phyloP scores from a whole-genome alignment of 2,888 invertebrate species.

The Liodrosophila aerea region DNA sequence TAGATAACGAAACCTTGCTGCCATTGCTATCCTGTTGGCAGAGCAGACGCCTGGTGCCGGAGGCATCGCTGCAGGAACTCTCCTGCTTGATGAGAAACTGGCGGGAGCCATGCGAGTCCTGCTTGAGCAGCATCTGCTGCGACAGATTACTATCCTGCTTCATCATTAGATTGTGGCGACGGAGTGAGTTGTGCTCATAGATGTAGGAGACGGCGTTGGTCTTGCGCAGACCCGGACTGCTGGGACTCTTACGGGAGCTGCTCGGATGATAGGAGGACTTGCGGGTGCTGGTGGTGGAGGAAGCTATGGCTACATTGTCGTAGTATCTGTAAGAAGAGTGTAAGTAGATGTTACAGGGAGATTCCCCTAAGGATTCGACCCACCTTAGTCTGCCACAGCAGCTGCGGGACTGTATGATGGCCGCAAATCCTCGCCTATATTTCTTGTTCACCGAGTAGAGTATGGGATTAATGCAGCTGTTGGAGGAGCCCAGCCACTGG shows the following conservation, averaged over 20 bases:
- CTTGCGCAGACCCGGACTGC: constrained; percentile 84
- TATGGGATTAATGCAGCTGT: constrained; percentile 97
- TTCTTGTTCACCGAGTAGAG: constrained; percentile 97
- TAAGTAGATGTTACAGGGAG: background rate
- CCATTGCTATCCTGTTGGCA: constrained; percentile 82
- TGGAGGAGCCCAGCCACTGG: constrained; percentile 96
- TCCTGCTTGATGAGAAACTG: constrained; percentile 82
- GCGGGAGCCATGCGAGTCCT: constrained; percentile 82
- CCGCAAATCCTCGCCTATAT: constrained; percentile 94
- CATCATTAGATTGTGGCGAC: constrained; percentile 80
- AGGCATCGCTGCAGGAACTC: constrained; percentile 82
- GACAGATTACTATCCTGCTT: constrained; percentile 82
- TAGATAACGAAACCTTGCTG: constrained; percentile 81
- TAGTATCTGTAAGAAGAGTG: constrained; percentile 85
- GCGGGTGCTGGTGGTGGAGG: constrained; percentile 92
- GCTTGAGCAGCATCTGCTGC: constrained; percentile 82
- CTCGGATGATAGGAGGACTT: constrained; percentile 93
- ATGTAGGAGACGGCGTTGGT: constrained; percentile 85
- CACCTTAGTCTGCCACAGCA: constrained; percentile 91
- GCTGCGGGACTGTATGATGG: constrained; percentile 92
- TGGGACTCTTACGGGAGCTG: constrained; percentile 83
- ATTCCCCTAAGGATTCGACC: too few relatives aligned
- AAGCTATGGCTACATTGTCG: constrained; percentile 92
- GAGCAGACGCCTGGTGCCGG: constrained; percentile 77
- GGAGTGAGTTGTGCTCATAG: constrained; percentile 82